A percentile compares a stretch with the other conserved stretches of the same genome.
Evolutionary conservation across 1,140 invertebrate species (phyloP).

Genomic region (Danaus melanippus): DNA sequence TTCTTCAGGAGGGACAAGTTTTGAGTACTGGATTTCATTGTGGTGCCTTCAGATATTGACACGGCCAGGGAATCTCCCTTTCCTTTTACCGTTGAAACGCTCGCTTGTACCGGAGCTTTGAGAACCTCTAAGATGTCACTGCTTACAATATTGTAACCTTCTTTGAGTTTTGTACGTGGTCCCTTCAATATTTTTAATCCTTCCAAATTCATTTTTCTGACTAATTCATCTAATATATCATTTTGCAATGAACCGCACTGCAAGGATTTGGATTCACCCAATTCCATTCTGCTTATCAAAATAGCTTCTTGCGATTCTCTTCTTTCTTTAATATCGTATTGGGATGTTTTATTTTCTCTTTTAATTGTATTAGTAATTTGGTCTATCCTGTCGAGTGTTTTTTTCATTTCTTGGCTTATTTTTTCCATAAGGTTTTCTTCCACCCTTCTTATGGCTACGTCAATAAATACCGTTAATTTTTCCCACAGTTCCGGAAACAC

Average conservation of each 20-base stretch:
- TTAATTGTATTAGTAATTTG: no score
- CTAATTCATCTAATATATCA: slow-evolving; percentile 36
- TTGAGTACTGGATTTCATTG: not conserved
- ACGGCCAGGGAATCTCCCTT: slow-evolving; percentile 29
- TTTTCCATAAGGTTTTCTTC: slow-evolving; percentile 43
- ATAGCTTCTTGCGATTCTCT: slow-evolving; percentile 1
- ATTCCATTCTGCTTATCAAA: slow-evolving; percentile 7
- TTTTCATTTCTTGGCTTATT: slow-evolving; percentile 39
- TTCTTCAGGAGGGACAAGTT: not conserved
- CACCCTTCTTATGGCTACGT: slow-evolving; percentile 42
- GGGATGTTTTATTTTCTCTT: no score
- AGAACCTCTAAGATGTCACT: slow-evolving; percentile 34
- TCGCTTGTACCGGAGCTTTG: slow-evolving; percentile 22
- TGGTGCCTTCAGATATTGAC: slow-evolving; percentile 4
- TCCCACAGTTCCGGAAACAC: slow-evolving; percentile 40
- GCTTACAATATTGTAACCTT: slow-evolving; percentile 19
- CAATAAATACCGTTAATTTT: slow-evolving; percentile 33
- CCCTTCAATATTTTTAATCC: slow-evolving; percentile 10
- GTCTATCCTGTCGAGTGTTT: slow-evolving; percentile 26
- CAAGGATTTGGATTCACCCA: slow-evolving; percentile 5
- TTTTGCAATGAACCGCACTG: slow-evolving; percentile 45
- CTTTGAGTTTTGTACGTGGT: slow-evolving; percentile 9
- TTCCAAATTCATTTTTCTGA: slow-evolving; percentile 28
- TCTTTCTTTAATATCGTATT: no score
- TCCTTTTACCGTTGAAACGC: slow-evolving; percentile 8